These are phyloP conservation scores for Drosophila seclusa DNA, from an alignment of 2,888 invertebrate species.

Conservation along the genomic window DNA sequence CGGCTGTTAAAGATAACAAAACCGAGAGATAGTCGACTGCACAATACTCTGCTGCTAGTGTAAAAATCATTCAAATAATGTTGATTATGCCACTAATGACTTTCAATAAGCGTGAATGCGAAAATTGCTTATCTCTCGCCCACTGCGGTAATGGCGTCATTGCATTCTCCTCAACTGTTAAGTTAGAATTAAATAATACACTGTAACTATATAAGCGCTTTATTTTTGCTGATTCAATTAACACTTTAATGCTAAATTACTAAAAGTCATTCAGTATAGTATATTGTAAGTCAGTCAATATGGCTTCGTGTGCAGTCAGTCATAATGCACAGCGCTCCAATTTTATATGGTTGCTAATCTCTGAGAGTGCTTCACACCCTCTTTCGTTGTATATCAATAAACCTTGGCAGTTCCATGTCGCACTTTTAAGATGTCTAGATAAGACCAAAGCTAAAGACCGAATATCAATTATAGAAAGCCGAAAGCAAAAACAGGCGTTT, in stretches of 20 bases:
- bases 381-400: slow-evolving; percentile 46
- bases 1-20: slow-evolving; percentile 27
- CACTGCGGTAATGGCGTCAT: slow-evolving; percentile 2
- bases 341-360: slow-evolving; percentile 51
- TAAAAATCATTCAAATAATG: not conserved
- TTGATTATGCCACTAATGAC: not conserved
- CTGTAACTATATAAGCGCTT: slow-evolving; percentile 5
- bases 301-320: not conserved
- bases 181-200: not conserved
- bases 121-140: slow-evolving; percentile 27
- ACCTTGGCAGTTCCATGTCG: slow-evolving; percentile 41
- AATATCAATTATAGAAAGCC: slow-evolving; percentile 25
- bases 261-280: slow-evolving; percentile 29
- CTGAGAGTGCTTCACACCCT: slow-evolving; percentile 7
- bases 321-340: slow-evolving; percentile 7
- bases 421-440: slow-evolving; percentile 4
- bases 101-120: not conserved
- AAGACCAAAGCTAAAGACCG: slow-evolving; percentile 12
- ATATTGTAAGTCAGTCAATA: slow-evolving; percentile 7
- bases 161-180: slow-evolving; percentile 14
- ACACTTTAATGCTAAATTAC: slow-evolving; percentile 39
- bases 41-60: not conserved
- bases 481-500: slow-evolving; percentile 8
- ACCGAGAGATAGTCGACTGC: not conserved
- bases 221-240: slow-evolving; percentile 37